Base-by-base conservation (phyloP, 2,113 vertebrate species). In the Hydrochoerus hydrochaeris region DNA sequence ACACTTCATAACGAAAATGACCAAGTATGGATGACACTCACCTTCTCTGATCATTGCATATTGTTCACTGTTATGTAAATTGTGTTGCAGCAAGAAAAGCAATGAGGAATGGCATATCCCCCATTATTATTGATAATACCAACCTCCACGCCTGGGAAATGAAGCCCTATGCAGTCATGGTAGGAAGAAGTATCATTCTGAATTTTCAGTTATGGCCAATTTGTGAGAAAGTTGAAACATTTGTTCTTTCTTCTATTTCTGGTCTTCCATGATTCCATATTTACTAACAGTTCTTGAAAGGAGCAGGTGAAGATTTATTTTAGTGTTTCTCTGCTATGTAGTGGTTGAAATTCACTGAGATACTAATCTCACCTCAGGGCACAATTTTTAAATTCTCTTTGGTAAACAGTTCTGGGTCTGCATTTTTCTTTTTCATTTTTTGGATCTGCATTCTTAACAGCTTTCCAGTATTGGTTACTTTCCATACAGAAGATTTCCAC, bases 121-220 rank as follows among this genome's bases (percentile, higher is more conserved):
- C 98, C 1, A 97, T 99, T 97, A 98, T 99, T 97, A 99, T 99
- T 96, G 99, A 99, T 95, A 99, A 99, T 71, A 99, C 99, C 98
- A 99, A 99, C 98, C 98, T 99, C 96, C 98, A 98, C 65, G 98
- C 99, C 97, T 99, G 99, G 99, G 99, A 99, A 97, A 99, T 99
- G 99, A 99, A 99, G 98, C 99, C 98, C 0, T 99, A 99, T 85
- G 99, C 98, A 95, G 97, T 98, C 96, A 99, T 99, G 99, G 99
- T 99, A 99, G 98, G 98, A 97, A 95, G 98, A 98, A 94, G 96
- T 90, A 95, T 97, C 97, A 97, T 98, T 98, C 91, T 98, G 65
- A 95, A 19, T 97, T 91, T 96, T 95, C 94, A 93, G 92, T 95
- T 91, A 0, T 26, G 84, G 97, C 83, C 88, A 85, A 96, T 96